These are phyloP conservation scores for Leptopilina drosophilae DNA, from an alignment of 2,888 invertebrate genomes.

Conservation along the genomic window DNA sequence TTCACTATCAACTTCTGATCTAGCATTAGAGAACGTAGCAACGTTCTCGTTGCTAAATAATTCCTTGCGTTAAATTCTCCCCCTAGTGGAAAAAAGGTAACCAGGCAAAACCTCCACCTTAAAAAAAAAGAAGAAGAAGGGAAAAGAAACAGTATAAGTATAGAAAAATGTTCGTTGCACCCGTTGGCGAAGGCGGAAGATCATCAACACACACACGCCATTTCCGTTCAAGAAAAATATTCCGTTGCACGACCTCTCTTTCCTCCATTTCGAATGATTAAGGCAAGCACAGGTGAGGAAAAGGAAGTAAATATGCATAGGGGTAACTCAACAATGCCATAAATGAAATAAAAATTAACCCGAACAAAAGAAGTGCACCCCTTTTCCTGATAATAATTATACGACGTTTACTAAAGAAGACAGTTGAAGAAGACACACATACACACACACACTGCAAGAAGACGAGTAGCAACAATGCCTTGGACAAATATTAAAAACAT, in stretches of 20 bases:
- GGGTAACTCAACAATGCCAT: conserved; percentile 17
- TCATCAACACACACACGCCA: conserved; percentile 20
- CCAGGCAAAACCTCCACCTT: conserved; percentile 10
- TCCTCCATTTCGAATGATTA: conserved; percentile 11
- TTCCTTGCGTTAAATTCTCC: neutral
- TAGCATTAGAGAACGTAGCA: too few relatives aligned
- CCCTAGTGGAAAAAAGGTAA: neutral
- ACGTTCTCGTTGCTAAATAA: neutral
- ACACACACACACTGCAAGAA: neutral
- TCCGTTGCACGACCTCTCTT: conserved; percentile 33
- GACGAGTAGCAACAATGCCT: conserved; percentile 24
- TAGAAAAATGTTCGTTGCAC: neutral
- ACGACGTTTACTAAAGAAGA: neutral
- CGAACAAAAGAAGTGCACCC: conserved; percentile 6
- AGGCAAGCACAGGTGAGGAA: conserved; percentile 37
- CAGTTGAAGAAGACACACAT: neutral
- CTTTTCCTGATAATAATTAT: conserved; percentile 20
- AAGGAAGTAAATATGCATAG: conserved; percentile 30
- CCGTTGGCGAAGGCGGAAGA: conserved; percentile 26
- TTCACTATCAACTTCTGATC: neutral
- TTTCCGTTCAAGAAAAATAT: conserved; percentile 32
- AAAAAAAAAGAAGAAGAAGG: neutral
- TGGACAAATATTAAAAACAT: conserved; percentile 18
- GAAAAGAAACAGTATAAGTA: too few relatives aligned
- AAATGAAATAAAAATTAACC: conserved; percentile 25